Conservation (phyloP, 2,113 vertebrate genomes). For the Pelmatolapia mariae region DNA sequence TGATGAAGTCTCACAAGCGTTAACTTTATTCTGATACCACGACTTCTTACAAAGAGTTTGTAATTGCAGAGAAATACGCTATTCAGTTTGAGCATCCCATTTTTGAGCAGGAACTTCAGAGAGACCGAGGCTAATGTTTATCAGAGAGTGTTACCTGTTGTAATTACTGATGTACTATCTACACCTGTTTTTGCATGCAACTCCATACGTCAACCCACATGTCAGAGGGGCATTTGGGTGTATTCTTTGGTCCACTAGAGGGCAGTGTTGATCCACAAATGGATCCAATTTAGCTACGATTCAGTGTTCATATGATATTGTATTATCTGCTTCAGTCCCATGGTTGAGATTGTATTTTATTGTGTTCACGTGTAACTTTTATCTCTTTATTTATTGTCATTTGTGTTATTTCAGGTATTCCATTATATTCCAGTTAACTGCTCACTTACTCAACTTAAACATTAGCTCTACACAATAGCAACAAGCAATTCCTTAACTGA, state of each 20-base stretch:
- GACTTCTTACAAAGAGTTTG: background rate
- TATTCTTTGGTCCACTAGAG: fast-evolving
- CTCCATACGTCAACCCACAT: fast-evolving
- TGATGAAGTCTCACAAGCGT: background rate
- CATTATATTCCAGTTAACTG: background rate
- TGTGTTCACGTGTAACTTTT: background rate
- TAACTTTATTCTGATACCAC: background rate
- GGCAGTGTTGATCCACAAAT: background rate
- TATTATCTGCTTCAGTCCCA: too few species aligned
- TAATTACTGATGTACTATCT: fast-evolving
- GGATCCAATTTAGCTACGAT: too few species aligned
- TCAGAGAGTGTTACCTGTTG: background rate
- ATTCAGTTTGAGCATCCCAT: fast-evolving
- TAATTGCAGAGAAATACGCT: background rate
- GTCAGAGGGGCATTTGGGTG: background rate
- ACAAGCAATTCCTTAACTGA: background rate
- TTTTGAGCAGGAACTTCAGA: background rate
- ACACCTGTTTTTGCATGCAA: background rate
- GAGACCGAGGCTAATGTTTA: background rate
- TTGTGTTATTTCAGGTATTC: background rate
- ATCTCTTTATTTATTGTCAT: background rate
- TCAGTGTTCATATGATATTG: too few species aligned
- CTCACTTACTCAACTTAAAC: fast-evolving
- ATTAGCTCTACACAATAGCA: background rate
- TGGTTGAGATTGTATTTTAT: too few species aligned